phyloP scores from a whole-genome alignment of 2,888 invertebrate species.

The Stegophylla sp. region DNA sequence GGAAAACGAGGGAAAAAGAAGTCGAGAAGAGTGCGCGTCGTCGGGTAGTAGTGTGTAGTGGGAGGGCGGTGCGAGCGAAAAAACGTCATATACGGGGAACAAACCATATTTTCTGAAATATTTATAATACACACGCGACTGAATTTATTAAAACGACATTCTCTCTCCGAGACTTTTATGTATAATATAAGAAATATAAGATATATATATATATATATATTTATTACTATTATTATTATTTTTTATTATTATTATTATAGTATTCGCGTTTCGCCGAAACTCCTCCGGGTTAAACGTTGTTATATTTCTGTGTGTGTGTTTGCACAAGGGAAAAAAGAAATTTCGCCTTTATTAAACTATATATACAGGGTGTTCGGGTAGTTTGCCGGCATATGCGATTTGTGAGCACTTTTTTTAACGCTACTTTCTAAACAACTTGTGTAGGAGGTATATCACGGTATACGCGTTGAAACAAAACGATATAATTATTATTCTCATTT shows the following conservation, averaged over 20 bases:
- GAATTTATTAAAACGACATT: constrained; percentile 58
- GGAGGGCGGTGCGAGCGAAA: neutral
- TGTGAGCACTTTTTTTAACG: no score
- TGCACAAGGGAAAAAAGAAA: constrained; percentile 6
- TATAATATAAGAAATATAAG: no score
- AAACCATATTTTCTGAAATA: constrained; percentile 59
- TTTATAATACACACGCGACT: constrained; percentile 59
- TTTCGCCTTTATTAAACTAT: constrained; percentile 24
- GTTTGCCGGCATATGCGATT: no score
- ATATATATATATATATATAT: constrained; percentile 2
- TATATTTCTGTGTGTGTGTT: constrained; percentile 10
- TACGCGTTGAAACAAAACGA: no score
- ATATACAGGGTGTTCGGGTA: neutral
- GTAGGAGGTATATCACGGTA: neutral
- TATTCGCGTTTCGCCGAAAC: constrained; percentile 28
- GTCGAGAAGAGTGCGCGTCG: constrained; percentile 15
- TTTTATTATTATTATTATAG: constrained; percentile 30
- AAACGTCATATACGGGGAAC: constrained; percentile 56
- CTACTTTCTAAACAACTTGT: neutral
- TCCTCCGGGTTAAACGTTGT: constrained; percentile 44
- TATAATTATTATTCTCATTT: no score
- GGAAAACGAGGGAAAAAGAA: constrained; percentile 47
- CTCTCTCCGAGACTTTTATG: constrained; percentile 27
- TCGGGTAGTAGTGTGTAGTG: neutral
- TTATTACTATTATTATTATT: constrained; percentile 13